These are phyloP conservation scores for Aphidius gifuensis DNA, from an alignment of 1,140 invertebrate species.

Conservation along the genomic window DNA sequence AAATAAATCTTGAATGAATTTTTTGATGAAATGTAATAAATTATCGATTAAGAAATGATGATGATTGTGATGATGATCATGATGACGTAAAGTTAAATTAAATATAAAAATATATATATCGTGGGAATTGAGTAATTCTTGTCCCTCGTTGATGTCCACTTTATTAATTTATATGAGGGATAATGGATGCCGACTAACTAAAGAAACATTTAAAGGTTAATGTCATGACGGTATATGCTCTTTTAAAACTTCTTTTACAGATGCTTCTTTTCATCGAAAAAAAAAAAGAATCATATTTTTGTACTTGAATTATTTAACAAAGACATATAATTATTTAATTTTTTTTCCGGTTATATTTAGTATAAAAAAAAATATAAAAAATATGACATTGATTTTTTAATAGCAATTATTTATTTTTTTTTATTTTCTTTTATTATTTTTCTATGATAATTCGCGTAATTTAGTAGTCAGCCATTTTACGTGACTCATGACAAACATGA, in stretches of 20 bases:
- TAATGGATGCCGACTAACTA: slow-evolving; percentile 31
- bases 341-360: no score
- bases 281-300: background rate
- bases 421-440: no score
- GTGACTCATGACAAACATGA: no score
- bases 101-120: background rate
- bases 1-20: background rate
- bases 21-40: background rate
- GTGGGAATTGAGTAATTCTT: slow-evolving; percentile 26
- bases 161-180: slow-evolving; percentile 46
- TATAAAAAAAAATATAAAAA: no score
- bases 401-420: no score
- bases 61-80: background rate
- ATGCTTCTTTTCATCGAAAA: background rate
- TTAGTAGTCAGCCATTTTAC: no score
- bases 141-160: slow-evolving; percentile 39
- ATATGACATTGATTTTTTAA: no score
- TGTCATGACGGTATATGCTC: slow-evolving; percentile 20
- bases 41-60: background rate
- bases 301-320: no score
- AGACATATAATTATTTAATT: no score
- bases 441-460: no score
- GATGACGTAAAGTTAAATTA: background rate
- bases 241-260: slow-evolving; percentile 16
- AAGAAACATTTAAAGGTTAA: slow-evolving; percentile 30